Base-by-base conservation (phyloP, 2,888 invertebrate genomes). In the Tetramorium bicarinatum region DNA sequence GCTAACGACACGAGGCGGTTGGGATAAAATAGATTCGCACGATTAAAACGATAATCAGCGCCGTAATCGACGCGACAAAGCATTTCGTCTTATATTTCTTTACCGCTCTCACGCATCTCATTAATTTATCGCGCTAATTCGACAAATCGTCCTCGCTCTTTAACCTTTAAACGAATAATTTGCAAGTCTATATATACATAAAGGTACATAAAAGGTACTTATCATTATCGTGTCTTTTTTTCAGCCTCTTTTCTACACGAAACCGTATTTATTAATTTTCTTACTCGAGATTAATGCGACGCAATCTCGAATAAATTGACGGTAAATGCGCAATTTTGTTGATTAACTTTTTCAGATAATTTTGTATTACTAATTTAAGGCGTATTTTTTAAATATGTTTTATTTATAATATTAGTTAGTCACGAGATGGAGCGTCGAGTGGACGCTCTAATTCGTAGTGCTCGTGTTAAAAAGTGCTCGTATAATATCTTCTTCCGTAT, bases 1-100 rank as follows among this genome's bases (percentile, higher is more conserved):
- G 44, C 82, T 89, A 89, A 89, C 88, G 80, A 89, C 83, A 77
- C 79, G 62, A 79, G 9, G 66, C 66, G 66, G 13, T 76, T 67
- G 84, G 74, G 61, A 88, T 59, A 8, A 59, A 79, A 71, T 80
- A 71, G 47, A 71, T 80, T 80, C 79, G 59, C 79, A 71, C 79
- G 59, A 80, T 80, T 71, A 80, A 59, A 18, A 59, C 13, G 59
- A 71, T 71, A 80, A 80, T 80, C 71, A 38, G 18, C 38, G 44
- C 25, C 44, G 6, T 49, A 56, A 56, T 59, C 79, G 69, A 44
- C 77, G 79, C 47, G 59, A 80, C 59, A 49, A 38, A 49, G 21
- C 25, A 2, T n/a, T n/a, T 15, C 13, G 13, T 18, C 29, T 44
- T 3, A 25, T 11, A 21, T 6, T 9, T 11, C 11, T 67, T 18